Base-by-base conservation (phyloP, 2,797 vertebrate species). In the Podarcis siculus region DNA sequence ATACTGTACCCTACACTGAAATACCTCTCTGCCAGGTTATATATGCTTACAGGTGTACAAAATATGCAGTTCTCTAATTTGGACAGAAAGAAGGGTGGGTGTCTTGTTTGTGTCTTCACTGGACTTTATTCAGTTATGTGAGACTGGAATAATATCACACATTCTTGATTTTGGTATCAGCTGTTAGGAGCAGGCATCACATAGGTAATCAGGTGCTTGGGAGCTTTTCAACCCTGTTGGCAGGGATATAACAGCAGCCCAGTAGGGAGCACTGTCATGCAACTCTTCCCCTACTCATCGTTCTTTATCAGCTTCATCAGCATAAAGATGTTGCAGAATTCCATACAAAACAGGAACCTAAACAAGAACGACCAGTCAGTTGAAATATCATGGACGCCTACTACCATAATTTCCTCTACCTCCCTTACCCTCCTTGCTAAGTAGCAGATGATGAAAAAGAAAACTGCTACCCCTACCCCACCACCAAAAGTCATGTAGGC, bases 71-170 rank as follows among this genome's bases (percentile, higher is more conserved):
- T 39, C 77, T 37, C 72, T 32, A 35, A 85, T 42, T 2, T 75
- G 35, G 45, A 58, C 32, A 80, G 9, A 5, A 0, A 86, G 4
- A 30, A 8, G 0, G 1, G 64, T 55, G 86, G 61, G 55, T 0
- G 0, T 78, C 49, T 37, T 1, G 0, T n/a, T 39, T 6, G 45
- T 58, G 2, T 45, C 25, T 66, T 27, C 7, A 2, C 0, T 0
- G 23, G n/a, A 23, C 2, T 1, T 23, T 64, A 64, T 45, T 71
- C 49, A 4, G 32, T 19, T n/a, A n/a, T 37, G 21, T 69, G 37
- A 35, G 35, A 55, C 27, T 37, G n/a, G 32, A 8, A 32, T 67
- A 1, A 61, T 39, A 35, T 81, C 19, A 15, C 66, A 10, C 13
- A 25, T 42, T 66, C 61, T 66, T 72, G 30, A 7, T 73, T 23